These are phyloP conservation scores for Aphelinus certus DNA, from an alignment of 1,140 invertebrate species.

Conservation along the genomic window DNA sequence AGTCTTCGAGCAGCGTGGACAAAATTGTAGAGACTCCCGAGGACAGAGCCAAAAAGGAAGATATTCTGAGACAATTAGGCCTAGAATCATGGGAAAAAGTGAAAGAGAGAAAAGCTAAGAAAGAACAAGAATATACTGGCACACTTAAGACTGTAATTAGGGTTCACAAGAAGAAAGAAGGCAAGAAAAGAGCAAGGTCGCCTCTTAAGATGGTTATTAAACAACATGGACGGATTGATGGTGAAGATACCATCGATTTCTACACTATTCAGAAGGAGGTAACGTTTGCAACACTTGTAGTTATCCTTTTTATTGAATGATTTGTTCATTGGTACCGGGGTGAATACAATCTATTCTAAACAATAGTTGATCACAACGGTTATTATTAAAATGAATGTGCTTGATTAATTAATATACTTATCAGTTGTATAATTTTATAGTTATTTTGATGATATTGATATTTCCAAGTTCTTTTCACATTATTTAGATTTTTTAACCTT, in stretches of 20 bases:
- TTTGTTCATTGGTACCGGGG: too few species aligned
- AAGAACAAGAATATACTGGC: conserved; percentile 72
- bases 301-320: too few species aligned
- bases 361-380: too few species aligned
- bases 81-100: conserved; percentile 61
- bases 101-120: conserved; percentile 54
- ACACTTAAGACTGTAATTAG: conserved; percentile 84
- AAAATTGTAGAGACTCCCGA: conserved; percentile 67
- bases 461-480: too few species aligned
- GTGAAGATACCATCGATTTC: conserved; percentile 70
- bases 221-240: conserved; percentile 73
- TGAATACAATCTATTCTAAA: too few species aligned
- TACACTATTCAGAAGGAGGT: conserved; percentile 84
- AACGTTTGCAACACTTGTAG: too few species aligned
- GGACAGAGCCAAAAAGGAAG: conserved; percentile 64
- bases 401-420: too few species aligned
- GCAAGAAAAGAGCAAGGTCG: conserved; percentile 72
- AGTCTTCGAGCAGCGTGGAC: conserved; percentile 58
- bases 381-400: too few species aligned
- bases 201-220: conserved; percentile 84
- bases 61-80: conserved; percentile 62
- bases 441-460: too few species aligned
- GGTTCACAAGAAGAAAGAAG: conserved; percentile 67
- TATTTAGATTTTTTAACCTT: too few species aligned
- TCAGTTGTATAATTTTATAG: too few species aligned